Evolutionary conservation across 2,797 vertebrate genomes (phyloP), one percentile per base, ranked within the genome.

Genomic region (Limnodromus scolopaceus): DNA sequence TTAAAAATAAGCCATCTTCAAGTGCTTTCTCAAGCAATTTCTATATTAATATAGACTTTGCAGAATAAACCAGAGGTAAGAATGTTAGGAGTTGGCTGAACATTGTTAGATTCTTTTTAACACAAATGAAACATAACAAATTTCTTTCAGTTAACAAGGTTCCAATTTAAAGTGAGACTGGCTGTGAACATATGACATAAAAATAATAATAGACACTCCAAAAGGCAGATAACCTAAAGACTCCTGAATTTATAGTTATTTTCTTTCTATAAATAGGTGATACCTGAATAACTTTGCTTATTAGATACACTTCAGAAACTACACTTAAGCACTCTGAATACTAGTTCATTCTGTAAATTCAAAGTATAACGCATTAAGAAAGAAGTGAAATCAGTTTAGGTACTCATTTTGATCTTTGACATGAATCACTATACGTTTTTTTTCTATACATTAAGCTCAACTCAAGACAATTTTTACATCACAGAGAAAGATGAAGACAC

Each of bases 181-280:
- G 27, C 16, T 91, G 41, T 74, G 39, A 89, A 69, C 13, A 18
- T 77, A 46, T 9, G 11, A 46, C 5, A 96, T 65, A 80, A 92
- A 93, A 97, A 93, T 94, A 91, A 57, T 77, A 70, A 71, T 5
- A 90, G 22, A 75, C 41, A 92, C 70, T 84, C 80, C 89, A 95
- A 96, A 89, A 25, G 83, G 32, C 23, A 86, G 55, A 38, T 55
- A 88, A 91, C 10, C 16, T 53, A 53, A 51, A 18, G 51, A 53
- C 51, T 51, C 11, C 28, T 53, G 51, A 53, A 53, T 28, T 53
- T 30, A 18, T 53, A 28, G 16, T 36, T 49, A 48, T 87, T 85
- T 93, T 77, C 32, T 64, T 75, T 39, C 15, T n/a, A 54, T 43
- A 84, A 87, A 82, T 49, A 79, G n/a, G 58, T 65, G 36, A 57